phyloP scores from a whole-genome alignment of 2,113 vertebrate species.

The Plectropomus leopardus region DNA sequence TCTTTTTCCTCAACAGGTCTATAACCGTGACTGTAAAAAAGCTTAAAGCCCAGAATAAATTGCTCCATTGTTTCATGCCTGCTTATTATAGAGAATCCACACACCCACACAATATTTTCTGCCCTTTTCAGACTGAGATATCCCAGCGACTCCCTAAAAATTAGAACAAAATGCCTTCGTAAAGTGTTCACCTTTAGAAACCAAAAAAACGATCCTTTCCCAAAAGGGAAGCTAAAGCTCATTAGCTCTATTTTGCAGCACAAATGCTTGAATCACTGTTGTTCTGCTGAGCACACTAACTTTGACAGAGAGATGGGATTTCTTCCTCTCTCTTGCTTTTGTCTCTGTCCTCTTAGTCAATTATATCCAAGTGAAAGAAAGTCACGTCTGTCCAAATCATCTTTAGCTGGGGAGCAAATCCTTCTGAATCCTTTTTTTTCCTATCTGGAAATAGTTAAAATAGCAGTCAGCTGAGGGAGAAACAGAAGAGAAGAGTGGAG shows the following conservation, averaged over 20 bases:
- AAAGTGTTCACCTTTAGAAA: background rate
- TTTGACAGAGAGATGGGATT: background rate
- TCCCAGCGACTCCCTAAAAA: background rate
- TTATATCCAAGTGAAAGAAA: background rate
- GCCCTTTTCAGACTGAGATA: background rate
- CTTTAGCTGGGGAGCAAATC: background rate
- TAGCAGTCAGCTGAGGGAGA: background rate
- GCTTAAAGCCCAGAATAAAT: background rate
- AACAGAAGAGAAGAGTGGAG: background rate
- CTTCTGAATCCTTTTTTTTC: no score
- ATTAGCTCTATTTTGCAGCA: background rate
- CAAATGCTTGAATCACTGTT: background rate
- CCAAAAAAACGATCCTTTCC: background rate
- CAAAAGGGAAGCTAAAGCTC: background rate
- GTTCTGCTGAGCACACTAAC: background rate
- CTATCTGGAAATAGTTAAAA: background rate
- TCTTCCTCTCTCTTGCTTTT: background rate
- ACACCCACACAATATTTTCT: background rate
- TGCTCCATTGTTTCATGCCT: background rate
- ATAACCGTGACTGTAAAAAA: no score
- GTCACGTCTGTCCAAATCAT: background rate
- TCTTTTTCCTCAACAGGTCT: background rate
- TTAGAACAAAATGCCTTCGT: no score
- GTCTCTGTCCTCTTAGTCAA: background rate
- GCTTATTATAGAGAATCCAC: background rate